phyloP scores from a whole-genome alignment of 1,140 invertebrate species.

The Tigriopus japonicus region DNA sequence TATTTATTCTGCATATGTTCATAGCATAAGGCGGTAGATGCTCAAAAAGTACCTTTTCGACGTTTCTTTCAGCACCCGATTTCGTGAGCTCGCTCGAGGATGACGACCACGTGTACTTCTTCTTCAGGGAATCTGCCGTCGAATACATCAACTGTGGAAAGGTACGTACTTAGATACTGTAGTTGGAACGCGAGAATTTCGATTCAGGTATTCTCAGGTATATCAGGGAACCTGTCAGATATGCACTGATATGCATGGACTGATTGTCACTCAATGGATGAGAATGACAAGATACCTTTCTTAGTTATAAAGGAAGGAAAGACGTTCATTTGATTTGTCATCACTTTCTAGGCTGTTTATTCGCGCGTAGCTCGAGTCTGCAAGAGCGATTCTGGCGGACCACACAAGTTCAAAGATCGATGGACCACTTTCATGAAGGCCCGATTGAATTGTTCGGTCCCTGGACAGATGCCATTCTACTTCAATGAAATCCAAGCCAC shows the following conservation, averaged over 20 bases:
- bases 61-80: conserved; percentile 27
- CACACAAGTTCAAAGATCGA: conserved; percentile 38
- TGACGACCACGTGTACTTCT: conserved; percentile 37
- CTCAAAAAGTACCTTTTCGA: not conserved
- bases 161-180: too few relatives aligned
- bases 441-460: conserved; percentile 81
- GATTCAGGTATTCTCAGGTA: not conserved
- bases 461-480: conserved; percentile 88
- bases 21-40: too few relatives aligned
- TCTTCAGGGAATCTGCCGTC: conserved; percentile 34
- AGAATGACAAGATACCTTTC: too few relatives aligned
- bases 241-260: too few relatives aligned
- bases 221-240: too few relatives aligned
- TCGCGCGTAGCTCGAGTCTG: conserved; percentile 89
- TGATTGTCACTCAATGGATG: too few relatives aligned
- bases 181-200: not conserved
- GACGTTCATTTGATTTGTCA: not conserved
- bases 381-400: conserved; percentile 72
- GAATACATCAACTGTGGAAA: conserved; percentile 33
- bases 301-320: too few relatives aligned
- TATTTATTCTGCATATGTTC: too few relatives aligned
- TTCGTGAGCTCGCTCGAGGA: conserved; percentile 36
- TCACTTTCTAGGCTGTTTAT: conserved; percentile 49
- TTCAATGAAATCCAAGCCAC: conserved; percentile 86
- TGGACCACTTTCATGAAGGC: conserved; percentile 92